Percentiles rank a stretch among this genome's conserved stretches.
Evolutionary conservation across 2,888 invertebrate species (phyloP).

Genomic region (Tipula lateralis): DNA sequence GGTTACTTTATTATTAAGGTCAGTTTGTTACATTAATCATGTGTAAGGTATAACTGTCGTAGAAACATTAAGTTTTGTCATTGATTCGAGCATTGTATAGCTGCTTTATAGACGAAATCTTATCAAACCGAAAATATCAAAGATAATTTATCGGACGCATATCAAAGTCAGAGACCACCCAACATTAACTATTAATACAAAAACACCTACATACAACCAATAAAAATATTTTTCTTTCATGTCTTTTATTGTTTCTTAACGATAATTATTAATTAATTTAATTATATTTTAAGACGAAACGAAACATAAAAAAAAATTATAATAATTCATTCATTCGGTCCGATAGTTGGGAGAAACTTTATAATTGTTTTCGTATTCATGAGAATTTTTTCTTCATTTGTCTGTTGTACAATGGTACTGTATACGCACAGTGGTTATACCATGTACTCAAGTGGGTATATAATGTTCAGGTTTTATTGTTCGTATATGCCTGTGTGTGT

Average conservation of each 20-base stretch:
- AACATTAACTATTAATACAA: neutral
- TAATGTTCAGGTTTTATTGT: neutral
- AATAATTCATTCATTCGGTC: conserved; percentile 1
- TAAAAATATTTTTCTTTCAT: neutral
- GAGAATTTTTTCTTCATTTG: neutral
- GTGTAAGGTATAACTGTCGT: neutral
- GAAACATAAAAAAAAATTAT: neutral
- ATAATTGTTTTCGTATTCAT: conserved; percentile 4
- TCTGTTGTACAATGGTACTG: neutral
- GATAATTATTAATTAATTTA: conserved; percentile 24
- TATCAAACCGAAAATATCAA: neutral
- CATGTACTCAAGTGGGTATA: neutral
- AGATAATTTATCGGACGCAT: conserved; percentile 6
- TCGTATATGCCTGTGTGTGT: neutral
- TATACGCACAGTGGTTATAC: neutral
- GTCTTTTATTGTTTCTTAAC: neutral
- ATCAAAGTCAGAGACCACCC: neutral
- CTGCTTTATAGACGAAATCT: neutral
- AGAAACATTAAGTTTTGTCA: neutral
- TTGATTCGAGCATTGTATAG: neutral
- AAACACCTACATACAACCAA: neutral
- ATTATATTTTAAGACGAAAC: neutral
- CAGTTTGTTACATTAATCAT: neutral
- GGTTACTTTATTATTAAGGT: neutral
- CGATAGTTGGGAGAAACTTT: neutral